Percentiles rank a stretch among this genome's conserved stretches.
phyloP scores from a whole-genome alignment of 1,140 invertebrate genomes.

The Acromyrmex charruanus region DNA sequence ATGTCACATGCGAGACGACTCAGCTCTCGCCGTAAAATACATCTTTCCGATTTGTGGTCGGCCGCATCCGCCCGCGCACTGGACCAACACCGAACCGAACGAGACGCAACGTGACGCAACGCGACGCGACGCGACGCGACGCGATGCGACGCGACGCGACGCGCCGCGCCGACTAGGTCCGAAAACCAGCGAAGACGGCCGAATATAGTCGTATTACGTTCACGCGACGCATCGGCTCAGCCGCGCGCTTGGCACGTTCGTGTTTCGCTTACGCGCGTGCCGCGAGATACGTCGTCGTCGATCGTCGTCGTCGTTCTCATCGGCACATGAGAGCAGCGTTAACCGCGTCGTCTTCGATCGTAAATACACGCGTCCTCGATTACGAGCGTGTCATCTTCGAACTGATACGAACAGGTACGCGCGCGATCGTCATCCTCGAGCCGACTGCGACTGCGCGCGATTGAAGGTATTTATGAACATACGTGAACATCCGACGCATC shows the following conservation, averaged over 20 bases:
- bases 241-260: conserved; percentile 61
- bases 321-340: background rate
- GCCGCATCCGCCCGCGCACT: conserved; percentile 69
- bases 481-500: conserved; percentile 34
- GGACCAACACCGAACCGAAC: conserved; percentile 46
- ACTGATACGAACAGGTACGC: background rate
- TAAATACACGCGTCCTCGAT: background rate
- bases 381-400: background rate
- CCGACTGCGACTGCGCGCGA: conserved; percentile 16
- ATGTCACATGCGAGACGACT: conserved; percentile 15
- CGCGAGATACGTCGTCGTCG: conserved; percentile 50
- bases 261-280: conserved; percentile 54
- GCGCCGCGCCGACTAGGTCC: conserved; percentile 66
- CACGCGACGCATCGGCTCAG: conserved; percentile 76
- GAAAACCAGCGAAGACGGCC: conserved; percentile 62
- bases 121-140: conserved; percentile 41
- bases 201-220: conserved; percentile 79
- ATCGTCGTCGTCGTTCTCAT: background rate
- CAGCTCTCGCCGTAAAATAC: background rate
- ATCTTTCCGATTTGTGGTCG: conserved; percentile 33
- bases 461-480: conserved; percentile 43
- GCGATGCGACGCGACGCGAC: conserved; percentile 62
- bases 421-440: background rate
- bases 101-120: conserved; percentile 48
- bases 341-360: conserved; percentile 35